Percentiles rank a stretch among this genome's conserved stretches.
These are phyloP conservation scores for Diplolepis rosae DNA, from an alignment of 2,888 invertebrate genomes.

Conservation along the genomic window DNA sequence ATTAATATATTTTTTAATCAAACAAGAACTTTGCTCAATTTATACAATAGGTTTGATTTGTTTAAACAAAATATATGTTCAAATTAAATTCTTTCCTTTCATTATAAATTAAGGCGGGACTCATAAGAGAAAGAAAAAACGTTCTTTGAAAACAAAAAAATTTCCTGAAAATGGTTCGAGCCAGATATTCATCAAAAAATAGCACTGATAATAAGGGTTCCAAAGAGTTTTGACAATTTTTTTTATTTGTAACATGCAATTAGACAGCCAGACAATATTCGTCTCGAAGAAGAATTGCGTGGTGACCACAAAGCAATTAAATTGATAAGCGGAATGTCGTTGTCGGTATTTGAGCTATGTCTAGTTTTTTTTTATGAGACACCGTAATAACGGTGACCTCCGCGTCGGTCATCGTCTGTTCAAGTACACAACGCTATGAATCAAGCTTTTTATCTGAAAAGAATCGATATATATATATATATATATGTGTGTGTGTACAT, in stretches of 20 bases:
- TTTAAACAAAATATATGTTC: too few species aligned
- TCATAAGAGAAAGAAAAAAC: background rate
- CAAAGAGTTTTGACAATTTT: background rate
- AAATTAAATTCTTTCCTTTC: background rate
- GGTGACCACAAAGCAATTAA: slow-evolving; percentile 16
- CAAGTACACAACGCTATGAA: background rate
- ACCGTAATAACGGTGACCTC: background rate
- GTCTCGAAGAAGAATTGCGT: background rate
- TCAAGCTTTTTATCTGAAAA: background rate
- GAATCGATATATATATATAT: background rate
- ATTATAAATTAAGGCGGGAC: background rate
- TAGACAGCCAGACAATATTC: slow-evolving; percentile 2
- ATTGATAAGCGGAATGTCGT: slow-evolving; percentile 17
- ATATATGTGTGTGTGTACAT: background rate
- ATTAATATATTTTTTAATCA: too few species aligned
- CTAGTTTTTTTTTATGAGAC: slow-evolving; percentile 4
- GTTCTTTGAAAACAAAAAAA: background rate
- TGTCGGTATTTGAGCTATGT: background rate
- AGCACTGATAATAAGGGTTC: background rate
- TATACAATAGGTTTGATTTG: too few species aligned
- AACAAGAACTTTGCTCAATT: too few species aligned
- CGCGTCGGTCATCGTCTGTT: background rate
- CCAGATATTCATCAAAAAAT: slow-evolving; percentile 4
- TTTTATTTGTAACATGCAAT: slow-evolving; percentile 4
- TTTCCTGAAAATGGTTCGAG: background rate